These are phyloP conservation scores for Sitophilus oryzae DNA, from an alignment of 1,140 invertebrate genomes.

Conservation along the genomic window DNA sequence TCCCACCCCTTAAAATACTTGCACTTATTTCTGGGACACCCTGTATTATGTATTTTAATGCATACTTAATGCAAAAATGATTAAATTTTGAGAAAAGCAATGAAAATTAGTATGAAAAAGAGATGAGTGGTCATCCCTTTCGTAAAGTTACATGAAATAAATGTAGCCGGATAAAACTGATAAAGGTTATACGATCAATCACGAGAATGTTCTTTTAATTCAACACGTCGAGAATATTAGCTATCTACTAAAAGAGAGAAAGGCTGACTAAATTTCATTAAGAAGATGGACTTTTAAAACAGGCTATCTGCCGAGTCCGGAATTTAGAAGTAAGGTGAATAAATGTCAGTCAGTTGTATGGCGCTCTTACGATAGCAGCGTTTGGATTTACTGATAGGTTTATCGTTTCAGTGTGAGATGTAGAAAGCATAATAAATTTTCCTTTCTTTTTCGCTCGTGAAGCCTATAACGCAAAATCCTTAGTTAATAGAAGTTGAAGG, in stretches of 20 bases:
- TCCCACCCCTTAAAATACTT: no score
- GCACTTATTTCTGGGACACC: no score
- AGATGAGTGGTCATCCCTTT: conserved; percentile 3
- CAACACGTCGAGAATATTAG: conserved; percentile 20
- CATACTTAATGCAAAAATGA: not conserved
- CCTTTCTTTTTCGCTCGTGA: no score
- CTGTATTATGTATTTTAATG: no score
- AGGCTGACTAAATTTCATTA: conserved; percentile 21
- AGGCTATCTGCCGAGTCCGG: not conserved
- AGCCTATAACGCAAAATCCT: no score
- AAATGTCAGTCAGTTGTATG: not conserved
- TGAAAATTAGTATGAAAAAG: not conserved
- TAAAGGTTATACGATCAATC: conserved; percentile 54
- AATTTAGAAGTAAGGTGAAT: conserved; percentile 2
- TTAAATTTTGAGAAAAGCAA: not conserved
- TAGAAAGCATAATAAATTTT: no score
- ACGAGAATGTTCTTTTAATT: conserved; percentile 26
- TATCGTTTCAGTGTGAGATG: no score
- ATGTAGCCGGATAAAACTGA: not conserved
- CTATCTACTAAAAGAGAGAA: not conserved
- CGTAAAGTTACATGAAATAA: conserved; percentile 2
- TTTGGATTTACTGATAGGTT: no score
- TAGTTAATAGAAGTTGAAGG: no score
- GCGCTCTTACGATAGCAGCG: no score
- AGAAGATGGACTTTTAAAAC: conserved; percentile 24